Conservation (phyloP, 2,113 vertebrate genomes). For the Pangasianodon hypophthalmus region DNA sequence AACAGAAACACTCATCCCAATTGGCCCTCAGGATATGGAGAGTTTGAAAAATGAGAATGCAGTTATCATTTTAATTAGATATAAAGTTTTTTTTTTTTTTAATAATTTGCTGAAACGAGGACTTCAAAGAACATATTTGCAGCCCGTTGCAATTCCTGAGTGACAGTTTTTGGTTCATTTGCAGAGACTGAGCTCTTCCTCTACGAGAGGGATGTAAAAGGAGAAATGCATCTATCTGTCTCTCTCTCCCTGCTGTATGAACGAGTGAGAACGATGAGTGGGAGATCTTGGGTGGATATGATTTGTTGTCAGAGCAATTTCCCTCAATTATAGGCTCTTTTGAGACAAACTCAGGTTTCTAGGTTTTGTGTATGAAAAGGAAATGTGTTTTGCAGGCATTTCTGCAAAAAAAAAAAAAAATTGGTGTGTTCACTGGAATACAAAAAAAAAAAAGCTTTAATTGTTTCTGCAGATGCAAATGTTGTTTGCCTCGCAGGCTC, state of each 20-base stretch:
- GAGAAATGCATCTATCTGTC: neutral
- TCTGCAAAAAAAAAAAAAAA: neutral
- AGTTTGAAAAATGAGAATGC: constrained; percentile 99
- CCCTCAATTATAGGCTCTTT: neutral
- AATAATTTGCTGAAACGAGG: constrained; percentile 93
- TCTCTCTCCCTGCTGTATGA: neutral
- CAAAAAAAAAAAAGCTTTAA: neutral
- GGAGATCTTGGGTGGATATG: constrained; percentile 11
- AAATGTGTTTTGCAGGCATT: neutral
- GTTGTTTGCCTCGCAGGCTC: constrained; percentile 20
- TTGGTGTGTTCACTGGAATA: neutral
- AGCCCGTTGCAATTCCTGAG: constrained; percentile 85
- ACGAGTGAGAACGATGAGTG: neutral
- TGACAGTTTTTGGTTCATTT: constrained; percentile 93
- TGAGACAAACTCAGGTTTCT: neutral
- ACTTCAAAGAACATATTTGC: constrained; percentile 98
- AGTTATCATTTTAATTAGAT: constrained; percentile 99
- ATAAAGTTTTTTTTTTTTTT: constrained; percentile 94
- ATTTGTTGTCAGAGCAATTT: constrained; percentile 9
- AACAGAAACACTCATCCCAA: constrained; percentile 93
- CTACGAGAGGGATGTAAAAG: constrained; percentile 78
- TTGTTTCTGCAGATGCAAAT: constrained; percentile 24
- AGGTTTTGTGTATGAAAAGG: neutral
- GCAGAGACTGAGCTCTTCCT: constrained; percentile 82
- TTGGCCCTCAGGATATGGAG: constrained; percentile 98